Percentiles rank a stretch among this genome's conserved stretches.
These are phyloP conservation scores for Liodrosophila aerea DNA, from an alignment of 2,888 invertebrate genomes.

Conservation along the genomic window DNA sequence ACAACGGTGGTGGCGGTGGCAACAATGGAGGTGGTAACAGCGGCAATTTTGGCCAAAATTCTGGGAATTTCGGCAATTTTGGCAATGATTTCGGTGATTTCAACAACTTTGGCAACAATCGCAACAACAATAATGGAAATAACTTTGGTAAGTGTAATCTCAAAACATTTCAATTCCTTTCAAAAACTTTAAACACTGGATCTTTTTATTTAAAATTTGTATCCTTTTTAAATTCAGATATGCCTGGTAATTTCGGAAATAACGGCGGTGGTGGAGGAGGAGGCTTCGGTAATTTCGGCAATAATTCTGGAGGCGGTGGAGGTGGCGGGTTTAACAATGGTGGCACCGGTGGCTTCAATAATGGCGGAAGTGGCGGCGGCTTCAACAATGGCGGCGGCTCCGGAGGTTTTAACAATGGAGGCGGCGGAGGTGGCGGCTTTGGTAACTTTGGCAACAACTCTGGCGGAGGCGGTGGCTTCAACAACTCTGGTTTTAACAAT, in stretches of 20 bases:
- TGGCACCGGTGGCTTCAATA: slow-evolving; percentile 47
- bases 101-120: slow-evolving; percentile 69
- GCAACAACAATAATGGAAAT: slow-evolving; percentile 55
- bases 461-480: slow-evolving; percentile 41
- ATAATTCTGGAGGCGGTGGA: slow-evolving; percentile 43
- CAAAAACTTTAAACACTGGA: no score
- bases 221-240: slow-evolving; percentile 31
- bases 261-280: slow-evolving; percentile 64
- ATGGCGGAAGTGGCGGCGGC: slow-evolving; percentile 46
- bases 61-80: slow-evolving; percentile 61
- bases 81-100: slow-evolving; percentile 64
- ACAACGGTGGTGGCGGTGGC: slow-evolving; percentile 36
- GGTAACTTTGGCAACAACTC: slow-evolving; percentile 48
- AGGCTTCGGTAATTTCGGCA: slow-evolving; percentile 60
- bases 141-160: slow-evolving; percentile 61
- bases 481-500: slow-evolving; percentile 41
- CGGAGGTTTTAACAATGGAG: slow-evolving; percentile 57
- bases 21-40: slow-evolving; percentile 71
- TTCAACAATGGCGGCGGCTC: slow-evolving; percentile 54
- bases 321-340: slow-evolving; percentile 36
- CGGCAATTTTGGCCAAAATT: slow-evolving; percentile 65
- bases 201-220: no score
- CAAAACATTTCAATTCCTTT: no score
- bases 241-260: slow-evolving; percentile 48
- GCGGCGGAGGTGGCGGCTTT: slow-evolving; percentile 79